phyloP scores from a whole-genome alignment of 1,140 invertebrate species.

The Aphelenchoides avenae region DNA sequence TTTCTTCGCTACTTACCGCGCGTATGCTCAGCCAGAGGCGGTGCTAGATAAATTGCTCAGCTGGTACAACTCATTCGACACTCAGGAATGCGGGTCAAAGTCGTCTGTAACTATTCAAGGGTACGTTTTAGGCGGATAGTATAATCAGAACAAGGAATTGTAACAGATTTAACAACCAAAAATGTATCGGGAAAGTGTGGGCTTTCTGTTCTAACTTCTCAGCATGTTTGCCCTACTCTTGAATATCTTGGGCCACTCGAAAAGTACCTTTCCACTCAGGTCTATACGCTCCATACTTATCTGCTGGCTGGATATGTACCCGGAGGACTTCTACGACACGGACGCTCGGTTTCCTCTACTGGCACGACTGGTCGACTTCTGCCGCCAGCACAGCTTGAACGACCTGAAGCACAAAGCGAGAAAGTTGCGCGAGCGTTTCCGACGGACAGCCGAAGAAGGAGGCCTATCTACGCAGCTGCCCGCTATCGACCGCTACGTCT shows the following conservation, averaged over 20 bases:
- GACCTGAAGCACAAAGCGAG: constrained; percentile 78
- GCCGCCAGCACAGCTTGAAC: constrained; percentile 65
- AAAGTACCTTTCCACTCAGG: too few species aligned
- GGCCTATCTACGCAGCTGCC: constrained; percentile 59
- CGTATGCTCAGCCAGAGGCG: constrained; percentile 74
- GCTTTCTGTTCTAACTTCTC: too few species aligned
- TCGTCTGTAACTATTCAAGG: constrained; percentile 31
- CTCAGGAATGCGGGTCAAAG: constrained; percentile 36
- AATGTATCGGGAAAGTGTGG: too few species aligned
- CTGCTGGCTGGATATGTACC: constrained; percentile 92
- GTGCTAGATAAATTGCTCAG: constrained; percentile 77
- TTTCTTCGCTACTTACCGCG: constrained; percentile 86
- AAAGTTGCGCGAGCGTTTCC: constrained; percentile 70
- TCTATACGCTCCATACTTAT: constrained; percentile 68
- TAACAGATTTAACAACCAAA: too few species aligned
- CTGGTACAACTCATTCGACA: constrained; percentile 68
- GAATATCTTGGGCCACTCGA: too few species aligned
- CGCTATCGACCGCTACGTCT: constrained; percentile 59
- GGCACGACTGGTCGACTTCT: constrained; percentile 48
- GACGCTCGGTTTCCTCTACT: constrained; percentile 69
- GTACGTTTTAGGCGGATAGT: too few species aligned
- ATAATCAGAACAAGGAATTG: too few species aligned
- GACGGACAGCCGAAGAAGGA: constrained; percentile 51
- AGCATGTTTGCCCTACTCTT: too few species aligned
- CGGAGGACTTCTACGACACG: constrained; percentile 85